phyloP scores from a whole-genome alignment of 2,113 vertebrate genomes.

The Otus sunia region DNA sequence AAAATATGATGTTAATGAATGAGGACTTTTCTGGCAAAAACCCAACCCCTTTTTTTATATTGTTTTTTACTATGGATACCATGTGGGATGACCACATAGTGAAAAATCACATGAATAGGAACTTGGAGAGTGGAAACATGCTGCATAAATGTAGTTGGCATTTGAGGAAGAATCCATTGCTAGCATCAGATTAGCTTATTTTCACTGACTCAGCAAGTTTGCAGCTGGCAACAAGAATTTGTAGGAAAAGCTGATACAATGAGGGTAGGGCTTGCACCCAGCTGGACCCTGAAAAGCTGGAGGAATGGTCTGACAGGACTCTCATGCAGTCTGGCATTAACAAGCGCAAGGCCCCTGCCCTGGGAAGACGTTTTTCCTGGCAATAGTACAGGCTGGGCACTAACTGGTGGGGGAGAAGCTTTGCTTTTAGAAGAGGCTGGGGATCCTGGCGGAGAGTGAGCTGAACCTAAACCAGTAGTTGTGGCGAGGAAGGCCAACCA shows the following conservation, averaged over 20 bases:
- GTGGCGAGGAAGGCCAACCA: not conserved
- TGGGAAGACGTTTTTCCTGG: not conserved
- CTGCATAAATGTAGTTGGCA: not conserved
- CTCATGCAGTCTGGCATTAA: not conserved
- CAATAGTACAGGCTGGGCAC: not conserved
- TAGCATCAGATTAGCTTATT: not conserved
- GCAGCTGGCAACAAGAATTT: not conserved
- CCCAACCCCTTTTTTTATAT: not conserved
- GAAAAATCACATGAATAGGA: not conserved
- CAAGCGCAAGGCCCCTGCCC: not conserved
- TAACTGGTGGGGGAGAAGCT: not conserved
- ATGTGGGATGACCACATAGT: not conserved
- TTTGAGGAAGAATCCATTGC: not conserved
- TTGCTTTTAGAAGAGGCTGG: not conserved
- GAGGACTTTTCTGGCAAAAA: not conserved
- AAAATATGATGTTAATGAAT: not conserved
- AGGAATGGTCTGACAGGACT: not conserved
- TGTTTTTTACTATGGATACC: not conserved
- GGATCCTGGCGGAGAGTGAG: not conserved
- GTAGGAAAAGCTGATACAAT: not conserved
- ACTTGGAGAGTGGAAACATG: not conserved
- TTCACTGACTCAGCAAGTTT: not conserved
- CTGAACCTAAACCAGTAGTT: not conserved
- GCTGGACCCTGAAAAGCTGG: not conserved
- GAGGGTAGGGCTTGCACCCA: not conserved